phyloP scores from a whole-genome alignment of 2,797 vertebrate species.

The Mormyrops attenuatus region DNA sequence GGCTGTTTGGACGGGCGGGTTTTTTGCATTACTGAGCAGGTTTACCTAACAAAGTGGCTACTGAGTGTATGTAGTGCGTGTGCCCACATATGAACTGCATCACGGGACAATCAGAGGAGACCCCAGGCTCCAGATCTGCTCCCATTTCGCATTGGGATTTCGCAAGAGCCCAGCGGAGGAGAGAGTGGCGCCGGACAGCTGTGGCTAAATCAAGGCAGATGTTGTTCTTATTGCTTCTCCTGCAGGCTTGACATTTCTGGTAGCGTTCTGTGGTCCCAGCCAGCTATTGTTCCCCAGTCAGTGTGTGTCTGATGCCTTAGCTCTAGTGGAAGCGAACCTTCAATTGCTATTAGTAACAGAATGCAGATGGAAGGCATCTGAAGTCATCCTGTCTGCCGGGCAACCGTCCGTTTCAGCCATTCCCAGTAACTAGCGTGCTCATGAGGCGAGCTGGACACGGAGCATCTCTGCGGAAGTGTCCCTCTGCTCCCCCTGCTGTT shows the following conservation, averaged over 20 bases:
- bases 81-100: background rate
- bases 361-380: conserved; percentile 7
- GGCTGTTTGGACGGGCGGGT: background rate
- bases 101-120: background rate
- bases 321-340: background rate
- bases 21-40: background rate
- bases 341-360: background rate
- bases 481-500: conserved; percentile 75
- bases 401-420: background rate
- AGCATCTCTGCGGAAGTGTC: background rate
- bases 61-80: background rate
- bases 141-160: background rate
- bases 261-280: background rate
- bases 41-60: background rate
- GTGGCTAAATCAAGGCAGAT: background rate
- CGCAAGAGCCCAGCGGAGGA: background rate
- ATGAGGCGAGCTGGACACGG: no score
- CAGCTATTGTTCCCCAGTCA: background rate
- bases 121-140: background rate
- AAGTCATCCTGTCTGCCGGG: background rate
- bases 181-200: background rate
- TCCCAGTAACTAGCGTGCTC: background rate
- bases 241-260: background rate
- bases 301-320: background rate
- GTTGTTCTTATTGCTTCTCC: background rate